Evolutionary conservation across 2,888 invertebrate species (phyloP), one percentile per base, ranked within the genome.

Genomic region (Pollenia angustigena): DNA sequence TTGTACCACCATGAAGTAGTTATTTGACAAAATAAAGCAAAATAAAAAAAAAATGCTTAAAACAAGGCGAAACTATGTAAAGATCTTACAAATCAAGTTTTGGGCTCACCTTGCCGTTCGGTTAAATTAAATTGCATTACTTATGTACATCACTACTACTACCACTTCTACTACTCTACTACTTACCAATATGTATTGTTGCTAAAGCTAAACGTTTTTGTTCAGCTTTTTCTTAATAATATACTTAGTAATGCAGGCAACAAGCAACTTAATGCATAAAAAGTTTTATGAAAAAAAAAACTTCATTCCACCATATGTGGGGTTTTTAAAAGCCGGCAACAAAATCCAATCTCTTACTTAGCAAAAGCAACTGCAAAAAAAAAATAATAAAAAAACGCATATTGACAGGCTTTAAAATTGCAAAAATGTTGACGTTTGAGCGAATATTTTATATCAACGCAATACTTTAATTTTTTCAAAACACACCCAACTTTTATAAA

Each of bases 401-500:
- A 78, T 85, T 81, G 72, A 60, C 54, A 69, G 72, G 60, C 74
- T 69, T 72, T 71, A 81, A 81, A 58, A 56, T 74, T 12, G 18
- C 40, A 75, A 80, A 75, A 69, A 62, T 82, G 52, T 69, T 75
- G 75, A 75, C 46, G 75, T 76, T 54, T 82, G 54, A 76, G 48
- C 69, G 69, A 69, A 82, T 82, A 81, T 81, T 81, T 81, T 81
- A 75, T 68, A 82, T 69, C 54, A 68, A 62, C 76, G 81, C 75
- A 68, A 60, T 58, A 74, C 56, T 56, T 54, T 23, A 76, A 32
- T 52, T 16, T 32, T 32, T 32, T 32, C 18, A 68, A 72, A 85
- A 85, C 85, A 85, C 85, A 82, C 85, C 85, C 85, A 85, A 82
- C 69, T 82, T 82, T 82, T 62, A 46, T 44, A 60, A 50, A 74